Evolutionary conservation across 2,113 vertebrate genomes (phyloP).

Genomic region (Cranoglanis bouderius): DNA sequence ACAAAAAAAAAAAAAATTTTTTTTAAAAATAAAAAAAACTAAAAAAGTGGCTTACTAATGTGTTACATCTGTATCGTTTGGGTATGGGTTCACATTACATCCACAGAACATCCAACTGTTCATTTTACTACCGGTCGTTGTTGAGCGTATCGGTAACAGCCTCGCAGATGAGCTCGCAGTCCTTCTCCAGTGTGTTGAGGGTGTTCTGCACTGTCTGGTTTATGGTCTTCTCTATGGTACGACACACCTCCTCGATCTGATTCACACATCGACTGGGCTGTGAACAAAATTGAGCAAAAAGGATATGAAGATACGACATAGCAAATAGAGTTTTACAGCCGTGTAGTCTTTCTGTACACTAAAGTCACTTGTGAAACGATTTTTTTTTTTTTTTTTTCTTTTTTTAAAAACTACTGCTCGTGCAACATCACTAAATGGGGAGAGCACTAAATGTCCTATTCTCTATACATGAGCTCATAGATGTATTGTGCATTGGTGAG

Average conservation of each 20-base stretch:
- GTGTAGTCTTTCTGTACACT: neutral
- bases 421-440: neutral
- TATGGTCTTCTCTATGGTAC: slow-evolving; percentile 79
- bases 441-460: neutral
- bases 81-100: neutral
- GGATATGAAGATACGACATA: neutral
- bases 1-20: neutral
- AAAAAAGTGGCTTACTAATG: neutral
- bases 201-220: slow-evolving; percentile 82
- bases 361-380: neutral
- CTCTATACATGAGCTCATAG: neutral
- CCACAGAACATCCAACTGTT: neutral
- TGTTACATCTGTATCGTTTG: neutral
- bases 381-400: neutral
- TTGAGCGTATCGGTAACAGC: slow-evolving; percentile 66
- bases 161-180: slow-evolving; percentile 76
- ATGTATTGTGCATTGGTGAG: neutral
- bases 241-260: slow-evolving; percentile 81
- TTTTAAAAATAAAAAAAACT: neutral
- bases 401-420: neutral
- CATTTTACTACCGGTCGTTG: slow-evolving; percentile 67
- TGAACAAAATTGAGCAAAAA: neutral
- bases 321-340: neutral
- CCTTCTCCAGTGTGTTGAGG: slow-evolving; percentile 79
- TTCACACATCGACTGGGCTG: slow-evolving; percentile 81